Base-by-base conservation (phyloP, 2,888 invertebrate species). In the Andrena camellia region DNA sequence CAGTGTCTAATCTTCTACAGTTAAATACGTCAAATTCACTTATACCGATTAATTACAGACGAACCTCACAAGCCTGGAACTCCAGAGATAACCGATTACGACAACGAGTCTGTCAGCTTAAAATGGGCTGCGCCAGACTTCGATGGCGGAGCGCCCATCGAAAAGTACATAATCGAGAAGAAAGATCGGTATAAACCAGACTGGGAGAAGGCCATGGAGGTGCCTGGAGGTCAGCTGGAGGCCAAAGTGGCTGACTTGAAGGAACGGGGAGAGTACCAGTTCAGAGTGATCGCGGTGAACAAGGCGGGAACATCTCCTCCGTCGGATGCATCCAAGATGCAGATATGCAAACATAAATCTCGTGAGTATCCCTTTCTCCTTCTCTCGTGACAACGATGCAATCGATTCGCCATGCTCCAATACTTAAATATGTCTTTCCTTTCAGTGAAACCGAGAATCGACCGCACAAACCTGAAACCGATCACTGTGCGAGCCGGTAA, bases 381-480 rank as follows among this genome's bases (percentile, higher is more conserved):
- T 6, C 13, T 5, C 3, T 5, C 13, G 6, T 50, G 13, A 2
- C 31, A 57, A 31, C 31, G 60, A 31, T 20, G n/a, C n/a, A 8
- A 10, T 10, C 10, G 13, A 4, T 52, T 13, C 6, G 0, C n/a
- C 29, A 8, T 23, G 4, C 17, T 20, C 20, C 31, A 26, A 17
- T 1, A 23, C 13, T 48, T 20, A 63, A 35, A 42, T 0, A 17
- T 52, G 5, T 17, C 0, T n/a, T 33, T 6, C 6, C 3, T 10
- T 63, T 57, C 92, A 98, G 98, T 99, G 94, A 99, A 99, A 94
- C 99, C 99, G 57, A 97, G 98, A 93, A 99, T 99, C 94, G 99
- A 99, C 94, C 96, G 99, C 88, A 98, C 98, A 2, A 98, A 99
- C 94, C 95, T 99, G 87, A 98, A 99, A 94, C 97, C 97, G 64